A percentile compares a stretch with the other conserved stretches of the same genome.
These are phyloP conservation scores for Limnodromus scolopaceus DNA, from an alignment of 2,797 vertebrate species.

Conservation along the genomic window DNA sequence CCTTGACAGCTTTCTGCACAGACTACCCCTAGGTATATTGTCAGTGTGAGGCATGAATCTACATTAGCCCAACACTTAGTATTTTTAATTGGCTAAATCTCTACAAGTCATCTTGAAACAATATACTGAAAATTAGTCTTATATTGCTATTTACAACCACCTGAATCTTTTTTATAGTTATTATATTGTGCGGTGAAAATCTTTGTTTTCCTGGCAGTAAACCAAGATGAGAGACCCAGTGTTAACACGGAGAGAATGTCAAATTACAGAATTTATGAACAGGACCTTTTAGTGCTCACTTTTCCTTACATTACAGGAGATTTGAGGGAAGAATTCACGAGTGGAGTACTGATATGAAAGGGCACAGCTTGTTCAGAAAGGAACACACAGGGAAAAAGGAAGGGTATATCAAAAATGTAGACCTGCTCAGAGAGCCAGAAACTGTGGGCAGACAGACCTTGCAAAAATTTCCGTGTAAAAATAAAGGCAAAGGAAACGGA, in stretches of 20 bases:
- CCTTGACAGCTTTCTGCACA: fast-evolving
- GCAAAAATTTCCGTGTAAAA: background rate
- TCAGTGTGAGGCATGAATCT: background rate
- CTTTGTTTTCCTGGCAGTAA: background rate
- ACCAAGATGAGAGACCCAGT: background rate
- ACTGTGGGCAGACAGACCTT: background rate
- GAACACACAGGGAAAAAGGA: background rate
- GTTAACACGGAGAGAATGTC: background rate
- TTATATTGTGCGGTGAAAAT: background rate
- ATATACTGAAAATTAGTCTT: background rate
- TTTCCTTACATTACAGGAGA: background rate
- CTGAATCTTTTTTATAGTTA: background rate
- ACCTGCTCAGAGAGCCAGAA: background rate
- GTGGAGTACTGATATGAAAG: background rate
- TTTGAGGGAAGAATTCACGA: background rate
- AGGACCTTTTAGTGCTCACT: background rate
- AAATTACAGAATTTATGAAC: background rate
- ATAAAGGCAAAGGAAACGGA: background rate
- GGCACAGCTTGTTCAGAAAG: background rate
- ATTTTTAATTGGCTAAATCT: background rate
- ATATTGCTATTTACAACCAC: background rate
- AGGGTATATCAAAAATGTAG: background rate
- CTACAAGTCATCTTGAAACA: slow-evolving; percentile 16
- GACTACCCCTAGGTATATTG: background rate
- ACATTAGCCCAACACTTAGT: background rate